These are phyloP conservation scores for Dolichomitus sp. DNA, from an alignment of 2,888 invertebrate genomes.

Conservation along the genomic window DNA sequence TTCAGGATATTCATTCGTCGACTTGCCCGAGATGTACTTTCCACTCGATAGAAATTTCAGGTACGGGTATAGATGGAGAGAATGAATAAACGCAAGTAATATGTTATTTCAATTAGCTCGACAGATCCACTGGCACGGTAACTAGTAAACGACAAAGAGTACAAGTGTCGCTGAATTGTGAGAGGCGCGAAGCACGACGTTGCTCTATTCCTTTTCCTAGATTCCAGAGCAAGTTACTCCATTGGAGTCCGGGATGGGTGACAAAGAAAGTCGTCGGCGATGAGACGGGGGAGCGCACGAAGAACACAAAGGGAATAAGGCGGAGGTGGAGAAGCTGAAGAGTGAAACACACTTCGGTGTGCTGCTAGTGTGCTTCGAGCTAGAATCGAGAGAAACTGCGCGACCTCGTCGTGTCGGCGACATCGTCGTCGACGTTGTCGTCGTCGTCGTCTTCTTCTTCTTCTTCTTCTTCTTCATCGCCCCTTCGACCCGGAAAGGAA, in stretches of 20 bases:
- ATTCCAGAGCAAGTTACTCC: conserved; percentile 48
- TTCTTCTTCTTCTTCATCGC: background rate
- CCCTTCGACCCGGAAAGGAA: conserved; percentile 58
- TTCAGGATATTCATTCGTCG: background rate
- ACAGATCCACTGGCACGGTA: conserved; percentile 17
- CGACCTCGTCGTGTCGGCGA: conserved; percentile 47
- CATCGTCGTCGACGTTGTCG: conserved; percentile 13
- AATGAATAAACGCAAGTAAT: conserved; percentile 1
- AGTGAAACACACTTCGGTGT: conserved; percentile 40
- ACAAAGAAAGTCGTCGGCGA: conserved; percentile 59
- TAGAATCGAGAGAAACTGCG: conserved; percentile 31
- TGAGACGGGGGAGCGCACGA: conserved; percentile 45
- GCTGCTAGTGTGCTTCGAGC: conserved; percentile 27
- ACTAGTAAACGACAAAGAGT: conserved; percentile 26
- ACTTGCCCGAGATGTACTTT: background rate
- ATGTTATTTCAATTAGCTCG: conserved; percentile 29
- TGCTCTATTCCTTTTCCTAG: conserved; percentile 24
- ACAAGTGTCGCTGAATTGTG: conserved; percentile 23
- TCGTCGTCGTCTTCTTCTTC: conserved; percentile 8
- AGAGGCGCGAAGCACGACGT: conserved; percentile 28
- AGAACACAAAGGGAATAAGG: conserved; percentile 58
- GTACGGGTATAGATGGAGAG: background rate
- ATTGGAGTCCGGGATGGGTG: conserved; percentile 39
- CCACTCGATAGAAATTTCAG: background rate
- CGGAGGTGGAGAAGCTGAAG: conserved; percentile 39